Evolutionary conservation across 2,888 invertebrate species (phyloP).

Genomic region (Leptarthrus brevirostris): DNA sequence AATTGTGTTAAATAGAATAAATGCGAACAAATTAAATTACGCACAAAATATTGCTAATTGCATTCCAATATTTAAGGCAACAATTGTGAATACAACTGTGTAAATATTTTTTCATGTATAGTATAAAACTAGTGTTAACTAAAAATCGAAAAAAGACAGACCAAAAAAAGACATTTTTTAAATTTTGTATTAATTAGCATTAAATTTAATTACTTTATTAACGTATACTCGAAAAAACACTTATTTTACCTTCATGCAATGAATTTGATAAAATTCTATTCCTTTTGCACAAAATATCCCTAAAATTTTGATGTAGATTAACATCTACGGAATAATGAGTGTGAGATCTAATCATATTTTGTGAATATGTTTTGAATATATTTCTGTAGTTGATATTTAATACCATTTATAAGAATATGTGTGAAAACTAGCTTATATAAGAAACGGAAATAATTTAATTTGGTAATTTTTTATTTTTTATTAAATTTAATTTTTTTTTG

Average conservation of each 20-base stretch:
- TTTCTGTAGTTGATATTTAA: not conserved
- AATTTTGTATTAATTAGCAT: not conserved
- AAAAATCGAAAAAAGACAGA: not conserved
- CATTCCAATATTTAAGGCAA: not conserved
- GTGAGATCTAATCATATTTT: conserved; percentile 49
- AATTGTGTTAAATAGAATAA: not conserved
- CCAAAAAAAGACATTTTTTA: not conserved
- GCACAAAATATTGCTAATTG: not conserved
- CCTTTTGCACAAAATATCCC: not conserved
- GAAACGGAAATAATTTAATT: not conserved
- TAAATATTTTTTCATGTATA: not conserved
- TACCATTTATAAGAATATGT: not conserved
- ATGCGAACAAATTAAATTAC: not conserved
- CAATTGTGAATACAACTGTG: not conserved
- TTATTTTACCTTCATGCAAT: too few relatives aligned
- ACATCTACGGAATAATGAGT: conserved; percentile 32
- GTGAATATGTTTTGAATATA: not conserved
- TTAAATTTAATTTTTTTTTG: not conserved
- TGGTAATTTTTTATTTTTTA: not conserved
- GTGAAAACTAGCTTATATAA: not conserved
- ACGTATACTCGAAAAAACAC: too few relatives aligned
- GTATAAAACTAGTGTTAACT: too few relatives aligned
- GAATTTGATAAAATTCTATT: not conserved
- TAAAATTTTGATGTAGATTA: not conserved
- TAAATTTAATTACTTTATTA: too few relatives aligned